These are phyloP conservation scores for Eupithecia exiguata DNA, from an alignment of 2,888 invertebrate genomes.

Conservation along the genomic window DNA sequence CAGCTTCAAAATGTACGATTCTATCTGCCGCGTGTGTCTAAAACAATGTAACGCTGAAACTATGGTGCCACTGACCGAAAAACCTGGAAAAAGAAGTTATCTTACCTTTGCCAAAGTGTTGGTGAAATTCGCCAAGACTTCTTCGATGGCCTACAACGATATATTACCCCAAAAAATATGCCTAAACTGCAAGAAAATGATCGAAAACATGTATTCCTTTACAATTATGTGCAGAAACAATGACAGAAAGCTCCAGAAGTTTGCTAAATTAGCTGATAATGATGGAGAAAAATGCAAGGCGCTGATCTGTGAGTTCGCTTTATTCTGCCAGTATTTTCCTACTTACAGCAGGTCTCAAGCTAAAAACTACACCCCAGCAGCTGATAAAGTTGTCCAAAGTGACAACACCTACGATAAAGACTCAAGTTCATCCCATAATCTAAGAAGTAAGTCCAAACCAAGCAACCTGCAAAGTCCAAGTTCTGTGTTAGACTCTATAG, in stretches of 20 bases:
- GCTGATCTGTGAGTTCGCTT: constrained; percentile 57
- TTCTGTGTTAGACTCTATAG: constrained; percentile 36
- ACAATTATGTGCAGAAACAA: constrained; percentile 68
- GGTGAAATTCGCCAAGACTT: constrained; percentile 58
- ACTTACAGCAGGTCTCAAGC: constrained; percentile 5
- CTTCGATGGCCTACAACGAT: constrained; percentile 55
- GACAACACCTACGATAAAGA: constrained; percentile 26
- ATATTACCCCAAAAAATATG: constrained; percentile 67
- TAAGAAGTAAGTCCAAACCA: background rate
- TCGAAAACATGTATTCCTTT: constrained; percentile 69
- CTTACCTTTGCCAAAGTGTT: constrained; percentile 67
- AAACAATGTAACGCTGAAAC: constrained; percentile 51
- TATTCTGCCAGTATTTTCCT: constrained; percentile 57
- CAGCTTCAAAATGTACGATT: constrained; percentile 54
- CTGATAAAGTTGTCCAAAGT: constrained; percentile 14
- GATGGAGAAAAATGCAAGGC: constrained; percentile 41
- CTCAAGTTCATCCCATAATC: constrained; percentile 13
- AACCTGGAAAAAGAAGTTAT: constrained; percentile 54
- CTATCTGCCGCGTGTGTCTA: constrained; percentile 71
- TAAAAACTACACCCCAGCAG: background rate
- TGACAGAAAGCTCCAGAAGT: constrained; percentile 53
- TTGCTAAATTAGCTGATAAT: constrained; percentile 40
- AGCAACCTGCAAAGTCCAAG: constrained; percentile 28
- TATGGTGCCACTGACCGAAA: constrained; percentile 64
- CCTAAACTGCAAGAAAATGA: constrained; percentile 59